Evolutionary conservation across 2,797 vertebrate species (phyloP), one percentile per base, ranked within the genome.

Genomic region (Anabacerthia variegaticeps): DNA sequence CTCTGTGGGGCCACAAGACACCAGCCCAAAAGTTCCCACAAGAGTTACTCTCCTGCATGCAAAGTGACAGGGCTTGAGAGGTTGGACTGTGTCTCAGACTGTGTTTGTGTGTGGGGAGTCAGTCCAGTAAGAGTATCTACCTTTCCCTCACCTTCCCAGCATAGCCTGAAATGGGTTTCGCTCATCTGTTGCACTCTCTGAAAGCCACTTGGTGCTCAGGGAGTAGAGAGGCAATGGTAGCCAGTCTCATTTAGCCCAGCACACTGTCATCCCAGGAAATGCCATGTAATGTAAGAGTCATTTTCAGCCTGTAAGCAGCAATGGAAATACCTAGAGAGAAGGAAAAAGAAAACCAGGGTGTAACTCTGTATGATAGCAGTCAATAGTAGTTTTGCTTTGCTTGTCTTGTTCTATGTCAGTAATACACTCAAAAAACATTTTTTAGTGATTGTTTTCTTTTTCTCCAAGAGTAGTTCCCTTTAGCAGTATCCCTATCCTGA

Each of bases 241-340:
- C 72, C 4, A 26, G 71, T 92, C 24, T 75, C 44, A 14, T 93
- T 95, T 94, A 93, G 91, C 41, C 58, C 72, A 46, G 58, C 74
- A 46, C 1, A 1, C 8, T 93, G 83, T 80, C 69, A 93, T 73
- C 75, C 63, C 15, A 36, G 84, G 66, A 94, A 88, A 92, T 58
- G 19, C 73, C 58, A 77, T 44, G 18, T 91, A 76, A 66, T 83
- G 30, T 73, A 63, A 73, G 78, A 95, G 77, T 93, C 28, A 67
- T 88, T 91, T 95, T 65, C 79, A 76, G 61, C 51, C 78, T 86
- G 48, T 73, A 28, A 92, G 54, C 80, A 61, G 90, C 61, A 82
- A 76, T 32, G 74, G 54, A 86, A 81, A 87, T 74, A 66, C 56
- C 56, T 86, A 63, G 39, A 59, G 77, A 77, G 65, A 88, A 73